These are phyloP conservation scores for Epirrhoe tristata DNA, from an alignment of 2,888 invertebrate species.

Conservation along the genomic window DNA sequence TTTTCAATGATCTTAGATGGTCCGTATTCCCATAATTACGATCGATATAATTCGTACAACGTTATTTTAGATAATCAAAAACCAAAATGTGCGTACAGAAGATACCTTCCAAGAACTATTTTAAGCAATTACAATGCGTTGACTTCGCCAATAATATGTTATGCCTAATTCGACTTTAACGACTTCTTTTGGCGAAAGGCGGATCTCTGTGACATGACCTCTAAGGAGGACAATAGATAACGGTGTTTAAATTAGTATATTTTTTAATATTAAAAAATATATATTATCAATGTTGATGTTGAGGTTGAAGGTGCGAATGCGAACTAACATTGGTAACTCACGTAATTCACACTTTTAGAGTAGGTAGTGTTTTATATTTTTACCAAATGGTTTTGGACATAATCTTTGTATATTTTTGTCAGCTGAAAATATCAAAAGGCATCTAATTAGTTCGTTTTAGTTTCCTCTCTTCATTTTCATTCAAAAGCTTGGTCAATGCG, in stretches of 20 bases:
- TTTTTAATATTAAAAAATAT: background rate
- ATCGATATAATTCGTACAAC: background rate
- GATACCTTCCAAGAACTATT: slow-evolving; percentile 54
- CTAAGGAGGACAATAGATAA: slow-evolving; percentile 34
- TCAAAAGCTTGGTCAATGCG: too few species aligned
- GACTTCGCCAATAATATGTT: slow-evolving; percentile 57
- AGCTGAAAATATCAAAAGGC: too few species aligned
- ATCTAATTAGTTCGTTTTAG: too few species aligned
- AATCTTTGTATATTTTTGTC: too few species aligned
- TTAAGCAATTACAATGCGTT: slow-evolving; percentile 56
- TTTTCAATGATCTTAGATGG: background rate
- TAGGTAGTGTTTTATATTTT: too few species aligned
- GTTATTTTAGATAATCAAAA: background rate
- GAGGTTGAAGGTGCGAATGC: too few species aligned
- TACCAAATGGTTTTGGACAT: too few species aligned
- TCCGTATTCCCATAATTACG: background rate
- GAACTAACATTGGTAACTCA: too few species aligned
- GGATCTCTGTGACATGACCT: slow-evolving; percentile 37
- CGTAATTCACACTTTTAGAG: too few species aligned
- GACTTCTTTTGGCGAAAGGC: slow-evolving; percentile 36
- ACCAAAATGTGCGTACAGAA: background rate
- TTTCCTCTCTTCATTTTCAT: too few species aligned
- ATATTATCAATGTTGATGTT: too few species aligned
- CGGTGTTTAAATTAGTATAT: slow-evolving; percentile 9
- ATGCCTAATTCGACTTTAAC: slow-evolving; percentile 38